Conservation (phyloP, 1,140 invertebrate genomes). For the Rhopalosiphum padi region DNA sequence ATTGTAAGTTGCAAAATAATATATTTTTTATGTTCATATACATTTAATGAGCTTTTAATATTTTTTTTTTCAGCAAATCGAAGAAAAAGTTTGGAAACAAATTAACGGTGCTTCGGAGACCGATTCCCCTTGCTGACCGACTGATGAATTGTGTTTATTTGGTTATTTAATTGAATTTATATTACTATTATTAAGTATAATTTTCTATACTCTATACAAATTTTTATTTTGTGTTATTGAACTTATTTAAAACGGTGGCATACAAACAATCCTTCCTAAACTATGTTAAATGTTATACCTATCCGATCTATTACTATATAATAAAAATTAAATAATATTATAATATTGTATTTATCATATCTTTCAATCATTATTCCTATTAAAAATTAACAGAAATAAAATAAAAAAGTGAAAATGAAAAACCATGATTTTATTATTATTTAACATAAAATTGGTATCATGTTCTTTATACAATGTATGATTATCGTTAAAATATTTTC, state of each 20-base stretch:
- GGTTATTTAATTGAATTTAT: slow-evolving; percentile 14
- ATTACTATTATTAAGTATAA: slow-evolving; percentile 1
- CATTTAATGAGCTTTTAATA: not conserved
- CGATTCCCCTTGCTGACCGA: slow-evolving; percentile 59
- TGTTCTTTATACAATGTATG: not conserved
- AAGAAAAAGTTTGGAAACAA: slow-evolving; percentile 60
- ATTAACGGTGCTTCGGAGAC: slow-evolving; percentile 59
- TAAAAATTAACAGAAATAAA: not conserved
- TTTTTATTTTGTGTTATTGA: slow-evolving; percentile 13
- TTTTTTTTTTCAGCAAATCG: slow-evolving; percentile 59
- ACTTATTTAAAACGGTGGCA: not conserved
- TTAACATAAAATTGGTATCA: not conserved
- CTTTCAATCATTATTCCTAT: not conserved
- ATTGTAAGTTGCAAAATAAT: not conserved
- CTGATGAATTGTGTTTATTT: slow-evolving; percentile 37
- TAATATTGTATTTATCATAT: not conserved
- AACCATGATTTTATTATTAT: not conserved
- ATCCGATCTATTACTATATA: not conserved
- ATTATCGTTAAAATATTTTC: not conserved
- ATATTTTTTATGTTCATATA: not conserved
- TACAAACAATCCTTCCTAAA: not conserved
- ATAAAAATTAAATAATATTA: not conserved
- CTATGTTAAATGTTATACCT: slow-evolving; percentile 2
- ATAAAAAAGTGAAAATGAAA: not conserved
- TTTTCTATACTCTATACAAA: not conserved